phyloP scores from a whole-genome alignment of 2,113 vertebrate genomes.

The Monopterus albus region DNA sequence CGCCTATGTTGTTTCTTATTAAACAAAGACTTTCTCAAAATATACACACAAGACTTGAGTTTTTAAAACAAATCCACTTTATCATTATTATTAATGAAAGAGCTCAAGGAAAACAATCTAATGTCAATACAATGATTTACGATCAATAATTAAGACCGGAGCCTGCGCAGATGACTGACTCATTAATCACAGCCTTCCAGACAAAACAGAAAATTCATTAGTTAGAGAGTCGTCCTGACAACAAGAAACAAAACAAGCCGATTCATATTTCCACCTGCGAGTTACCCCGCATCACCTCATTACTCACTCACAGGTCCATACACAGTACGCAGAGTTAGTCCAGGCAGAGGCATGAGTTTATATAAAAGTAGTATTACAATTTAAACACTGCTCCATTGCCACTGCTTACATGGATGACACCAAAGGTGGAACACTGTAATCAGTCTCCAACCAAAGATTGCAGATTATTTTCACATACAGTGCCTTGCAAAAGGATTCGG shows the following conservation, averaged over 20 bases:
- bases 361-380: background rate
- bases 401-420: no score
- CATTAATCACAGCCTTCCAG: slow-evolving; percentile 32
- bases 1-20: no score
- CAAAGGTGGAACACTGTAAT: no score
- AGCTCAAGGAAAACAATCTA: background rate
- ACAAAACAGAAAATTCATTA: slow-evolving; percentile 28
- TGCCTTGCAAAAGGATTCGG: no score
- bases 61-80: no score
- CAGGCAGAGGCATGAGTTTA: background rate
- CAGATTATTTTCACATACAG: no score
- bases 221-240: slow-evolving; percentile 43
- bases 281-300: slow-evolving; percentile 37
- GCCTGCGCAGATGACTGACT: slow-evolving; percentile 20
- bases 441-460: no score
- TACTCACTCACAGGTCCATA: slow-evolving; percentile 23
- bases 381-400: background rate
- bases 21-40: no score
- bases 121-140: slow-evolving; percentile 3
- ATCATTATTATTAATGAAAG: no score
- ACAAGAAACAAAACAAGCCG: slow-evolving; percentile 58
- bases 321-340: background rate
- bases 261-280: slow-evolving; percentile 47
- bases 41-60: no score
- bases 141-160: slow-evolving; percentile 12